Base-by-base conservation (phyloP, 2,888 invertebrate species). In the Rotaria magnacalcarata region DNA sequence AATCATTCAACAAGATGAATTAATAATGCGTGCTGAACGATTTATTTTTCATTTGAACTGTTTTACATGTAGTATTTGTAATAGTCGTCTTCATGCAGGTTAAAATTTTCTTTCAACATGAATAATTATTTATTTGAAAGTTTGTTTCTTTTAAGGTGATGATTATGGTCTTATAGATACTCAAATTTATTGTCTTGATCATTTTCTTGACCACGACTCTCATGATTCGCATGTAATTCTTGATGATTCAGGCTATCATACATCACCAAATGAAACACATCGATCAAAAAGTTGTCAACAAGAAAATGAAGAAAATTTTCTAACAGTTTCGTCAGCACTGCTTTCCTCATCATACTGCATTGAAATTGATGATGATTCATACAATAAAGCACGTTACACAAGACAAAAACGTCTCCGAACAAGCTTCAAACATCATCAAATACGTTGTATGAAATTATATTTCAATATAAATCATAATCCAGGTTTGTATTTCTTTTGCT, bases 401-500 rank as follows among this genome's bases (percentile, higher is more conserved):
- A 87, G 90, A 86, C 91, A 91, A 96, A 99, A 99, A 92, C 93
- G 99, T 87, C 97, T 99, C 96, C 93, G 99, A 87, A 99, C 99
- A 85, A 97, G 97, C 88, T 99, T 99, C 93, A 99, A 99, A 92
- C 99, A 99, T 91, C 97, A 98, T 91, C 99, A 99, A 91, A 93
- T 99, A 88, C 93, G 97, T 87, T 97, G 97, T 85, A 99, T 99
- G 98, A 99, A 99, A 92, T 96, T 96, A 80, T 99, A 99, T 91
- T 99, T 99, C 91, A 95, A 96, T 85, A 95, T 98, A 90, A 99
- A 99, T 92, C 99, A 99, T 92, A 99, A 99, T 92, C 99, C 99
- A 0, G 99, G 75, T 75, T 54, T 52, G 8, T 54, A 54, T 19
- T 54, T 11, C 19, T 27, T 34, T 27, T 14, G 5, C n/a, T 24